phyloP scores from a whole-genome alignment of 2,888 invertebrate genomes.

The Drosophila kuntzei region DNA sequence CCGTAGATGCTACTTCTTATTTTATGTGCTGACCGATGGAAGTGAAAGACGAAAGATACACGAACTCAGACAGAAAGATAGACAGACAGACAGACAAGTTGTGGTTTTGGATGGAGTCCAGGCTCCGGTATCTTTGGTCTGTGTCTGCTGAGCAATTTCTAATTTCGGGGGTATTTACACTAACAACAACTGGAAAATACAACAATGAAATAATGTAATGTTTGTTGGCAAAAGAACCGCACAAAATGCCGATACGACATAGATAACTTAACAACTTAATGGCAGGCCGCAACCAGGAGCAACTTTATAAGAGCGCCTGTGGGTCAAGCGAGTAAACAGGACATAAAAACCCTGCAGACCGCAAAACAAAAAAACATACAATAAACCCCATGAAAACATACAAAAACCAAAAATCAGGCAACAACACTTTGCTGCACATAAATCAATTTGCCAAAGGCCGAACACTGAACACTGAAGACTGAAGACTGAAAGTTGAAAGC shows the following conservation, averaged over 20 bases:
- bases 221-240: slow-evolving; percentile 62
- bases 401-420: slow-evolving; percentile 58
- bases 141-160: slow-evolving; percentile 61
- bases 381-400: slow-evolving; percentile 10
- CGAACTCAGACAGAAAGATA: slow-evolving; percentile 24
- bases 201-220: slow-evolving; percentile 76
- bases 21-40: slow-evolving; percentile 64
- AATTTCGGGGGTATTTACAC: slow-evolving; percentile 72
- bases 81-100: slow-evolving; percentile 50
- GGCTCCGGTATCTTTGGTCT: slow-evolving; percentile 15
- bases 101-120: slow-evolving; percentile 49
- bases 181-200: slow-evolving; percentile 26
- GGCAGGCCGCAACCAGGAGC: slow-evolving; percentile 68
- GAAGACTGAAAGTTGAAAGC: slow-evolving; percentile 13
- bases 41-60: slow-evolving; percentile 31
- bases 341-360: slow-evolving; percentile 44
- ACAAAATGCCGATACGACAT: slow-evolving; percentile 70
- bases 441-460: slow-evolving; percentile 62
- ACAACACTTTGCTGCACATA: slow-evolving; percentile 65
- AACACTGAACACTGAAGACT: slow-evolving; percentile 14
- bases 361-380: slow-evolving; percentile 19
- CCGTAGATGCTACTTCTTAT: slow-evolving; percentile 57
- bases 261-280: slow-evolving; percentile 82
- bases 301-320: slow-evolving; percentile 44
- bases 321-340: slow-evolving; percentile 52